These are phyloP conservation scores for Gopherus evgoodei DNA, from an alignment of 2,113 vertebrate genomes.

Conservation along the genomic window DNA sequence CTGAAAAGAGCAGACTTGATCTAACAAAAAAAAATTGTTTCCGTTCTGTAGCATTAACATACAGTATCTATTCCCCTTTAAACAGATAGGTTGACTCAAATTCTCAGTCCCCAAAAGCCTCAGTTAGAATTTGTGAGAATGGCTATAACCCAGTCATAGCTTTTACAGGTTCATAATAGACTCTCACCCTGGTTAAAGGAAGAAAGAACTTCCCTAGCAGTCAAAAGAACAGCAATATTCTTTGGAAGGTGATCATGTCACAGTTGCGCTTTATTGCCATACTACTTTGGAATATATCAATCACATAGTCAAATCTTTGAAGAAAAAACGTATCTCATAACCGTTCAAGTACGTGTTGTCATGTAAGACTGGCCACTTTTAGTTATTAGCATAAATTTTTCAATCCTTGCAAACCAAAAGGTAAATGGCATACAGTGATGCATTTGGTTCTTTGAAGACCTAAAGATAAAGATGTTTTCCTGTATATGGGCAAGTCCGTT, in stretches of 20 bases:
- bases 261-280: background rate
- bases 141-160: rapidly evolving
- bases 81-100: background rate
- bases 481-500: background rate
- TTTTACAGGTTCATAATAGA: background rate
- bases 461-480: background rate
- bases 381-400: background rate
- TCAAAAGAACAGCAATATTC: background rate
- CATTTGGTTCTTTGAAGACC: background rate
- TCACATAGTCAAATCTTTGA: background rate
- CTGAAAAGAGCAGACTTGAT: background rate
- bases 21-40: background rate
- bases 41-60: background rate
- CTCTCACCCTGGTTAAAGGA: background rate
- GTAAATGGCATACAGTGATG: background rate
- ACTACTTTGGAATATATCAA: background rate
- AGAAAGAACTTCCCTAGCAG: background rate
- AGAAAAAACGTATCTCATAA: background rate
- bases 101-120: background rate
- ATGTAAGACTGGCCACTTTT: background rate
- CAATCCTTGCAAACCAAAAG: background rate
- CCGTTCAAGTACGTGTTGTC: background rate
- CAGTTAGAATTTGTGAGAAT: background rate
- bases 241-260: background rate
- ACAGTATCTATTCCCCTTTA: background rate